Evolutionary conservation across 1,140 invertebrate genomes (phyloP).

Genomic region (Tribolium castaneum): DNA sequence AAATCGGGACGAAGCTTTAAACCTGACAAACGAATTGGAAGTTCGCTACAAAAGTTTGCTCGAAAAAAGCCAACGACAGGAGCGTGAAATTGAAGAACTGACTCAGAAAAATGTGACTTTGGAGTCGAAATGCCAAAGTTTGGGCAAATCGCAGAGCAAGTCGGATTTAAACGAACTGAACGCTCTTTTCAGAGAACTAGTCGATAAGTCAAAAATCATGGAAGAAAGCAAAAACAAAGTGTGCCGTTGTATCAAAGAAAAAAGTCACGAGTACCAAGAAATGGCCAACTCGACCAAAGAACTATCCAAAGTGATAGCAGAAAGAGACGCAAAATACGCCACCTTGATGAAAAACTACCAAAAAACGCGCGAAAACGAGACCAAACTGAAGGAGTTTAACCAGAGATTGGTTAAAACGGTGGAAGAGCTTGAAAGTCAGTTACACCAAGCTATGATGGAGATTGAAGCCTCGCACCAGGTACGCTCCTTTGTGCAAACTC

Average conservation of each 20-base stretch:
- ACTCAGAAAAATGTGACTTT: constrained; percentile 43
- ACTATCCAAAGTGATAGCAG: constrained; percentile 38
- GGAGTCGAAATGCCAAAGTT: neutral
- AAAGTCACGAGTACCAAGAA: constrained; percentile 43
- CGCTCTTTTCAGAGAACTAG: constrained; percentile 49
- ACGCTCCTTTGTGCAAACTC: neutral
- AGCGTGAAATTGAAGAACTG: constrained; percentile 46
- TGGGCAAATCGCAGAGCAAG: too few species aligned
- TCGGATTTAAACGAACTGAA: constrained; percentile 14
- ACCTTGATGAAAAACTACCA: neutral
- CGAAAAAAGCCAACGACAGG: neutral
- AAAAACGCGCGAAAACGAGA: constrained; percentile 28
- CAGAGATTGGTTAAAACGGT: neutral
- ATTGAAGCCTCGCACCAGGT: constrained; percentile 19
- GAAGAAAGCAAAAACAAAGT: constrained; percentile 54
- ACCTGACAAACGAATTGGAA: neutral
- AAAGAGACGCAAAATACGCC: neutral
- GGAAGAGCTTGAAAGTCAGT: constrained; percentile 2
- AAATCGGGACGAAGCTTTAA: neutral
- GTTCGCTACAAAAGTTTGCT: neutral
- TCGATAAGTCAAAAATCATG: constrained; percentile 53
- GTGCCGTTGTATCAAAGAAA: constrained; percentile 49
- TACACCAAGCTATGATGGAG: constrained; percentile 40
- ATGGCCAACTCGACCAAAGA: constrained; percentile 24
- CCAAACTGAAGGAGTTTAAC: constrained; percentile 36